phyloP scores from a whole-genome alignment of 2,888 invertebrate species.

The Craniophora ligustri region DNA sequence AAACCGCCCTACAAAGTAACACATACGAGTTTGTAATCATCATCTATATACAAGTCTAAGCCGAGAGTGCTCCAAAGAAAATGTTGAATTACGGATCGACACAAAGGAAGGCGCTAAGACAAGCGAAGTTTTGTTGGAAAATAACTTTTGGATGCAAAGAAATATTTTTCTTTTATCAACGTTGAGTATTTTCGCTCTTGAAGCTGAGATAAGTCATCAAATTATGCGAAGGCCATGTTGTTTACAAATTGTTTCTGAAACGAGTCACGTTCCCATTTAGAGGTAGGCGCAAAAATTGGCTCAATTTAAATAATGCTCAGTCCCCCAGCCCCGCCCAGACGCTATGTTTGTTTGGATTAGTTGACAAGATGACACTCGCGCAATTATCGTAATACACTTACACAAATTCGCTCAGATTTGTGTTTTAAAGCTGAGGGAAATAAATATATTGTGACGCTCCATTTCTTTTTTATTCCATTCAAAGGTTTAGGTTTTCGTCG shows the following conservation, averaged over 20 bases:
- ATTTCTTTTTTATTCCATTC: no score
- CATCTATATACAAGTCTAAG: conserved; percentile 45
- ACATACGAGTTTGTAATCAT: conserved; percentile 24
- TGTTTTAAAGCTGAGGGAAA: conserved; percentile 9
- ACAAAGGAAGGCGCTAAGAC: conserved; percentile 29
- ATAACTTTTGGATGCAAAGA: conserved; percentile 55
- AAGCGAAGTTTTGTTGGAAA: conserved; percentile 48
- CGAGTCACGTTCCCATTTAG: conserved; percentile 71
- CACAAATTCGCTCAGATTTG: conserved; percentile 34
- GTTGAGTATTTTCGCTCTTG: conserved; percentile 65
- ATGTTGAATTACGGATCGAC: conserved; percentile 36
- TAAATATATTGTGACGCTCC: not conserved
- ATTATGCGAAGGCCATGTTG: conserved; percentile 74
- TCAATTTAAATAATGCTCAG: conserved; percentile 70
- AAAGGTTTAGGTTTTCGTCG: not conserved
- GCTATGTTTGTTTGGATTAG: conserved; percentile 52
- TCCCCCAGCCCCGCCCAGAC: conserved; percentile 42
- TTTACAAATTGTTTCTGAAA: conserved; percentile 76
- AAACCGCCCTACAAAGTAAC: conserved; percentile 46
- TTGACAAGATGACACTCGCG: conserved; percentile 41
- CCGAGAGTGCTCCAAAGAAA: conserved; percentile 20
- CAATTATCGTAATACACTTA: conserved; percentile 43
- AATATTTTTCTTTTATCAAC: conserved; percentile 64
- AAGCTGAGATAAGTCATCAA: conserved; percentile 75
- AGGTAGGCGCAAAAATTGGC: conserved; percentile 68